Conservation (phyloP, 2,113 vertebrate genomes). For the Herpailurus yagouaroundi region DNA sequence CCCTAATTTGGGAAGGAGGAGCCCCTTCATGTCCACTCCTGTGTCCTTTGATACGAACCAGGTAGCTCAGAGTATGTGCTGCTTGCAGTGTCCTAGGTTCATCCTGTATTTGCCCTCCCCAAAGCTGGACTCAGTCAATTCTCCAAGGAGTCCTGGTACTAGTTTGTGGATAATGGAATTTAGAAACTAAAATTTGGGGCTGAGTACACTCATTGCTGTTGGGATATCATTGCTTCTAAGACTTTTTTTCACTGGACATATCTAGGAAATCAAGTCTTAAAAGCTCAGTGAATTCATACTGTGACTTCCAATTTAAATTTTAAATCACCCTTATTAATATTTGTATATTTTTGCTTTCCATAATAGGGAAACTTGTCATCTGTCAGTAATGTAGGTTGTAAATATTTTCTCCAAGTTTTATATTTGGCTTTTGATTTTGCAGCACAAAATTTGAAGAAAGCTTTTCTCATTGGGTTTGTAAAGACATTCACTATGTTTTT, state of each 20-base stretch:
- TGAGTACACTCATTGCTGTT: neutral
- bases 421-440: neutral
- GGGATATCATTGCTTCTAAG: neutral
- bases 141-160: neutral
- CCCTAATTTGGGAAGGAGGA: neutral
- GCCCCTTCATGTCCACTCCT: neutral
- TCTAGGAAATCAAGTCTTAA: neutral
- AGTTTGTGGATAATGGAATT: neutral
- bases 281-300: neutral
- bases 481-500: neutral
- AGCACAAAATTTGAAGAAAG: neutral
- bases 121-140: neutral
- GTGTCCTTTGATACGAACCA: neutral
- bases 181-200: neutral
- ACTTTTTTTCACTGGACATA: neutral
- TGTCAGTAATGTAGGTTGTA: neutral
- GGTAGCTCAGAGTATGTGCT: neutral
- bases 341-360: neutral
- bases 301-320: neutral
- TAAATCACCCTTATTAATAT: neutral
- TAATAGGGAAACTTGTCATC: neutral
- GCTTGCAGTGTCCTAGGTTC: neutral
- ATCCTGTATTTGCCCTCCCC: neutral
- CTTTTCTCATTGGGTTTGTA: neutral
- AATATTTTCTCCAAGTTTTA: neutral